Percentiles rank a stretch among this genome's conserved stretches.
Evolutionary conservation across 2,113 vertebrate species (phyloP).

Genomic region (Microcebus ravelobensis): DNA sequence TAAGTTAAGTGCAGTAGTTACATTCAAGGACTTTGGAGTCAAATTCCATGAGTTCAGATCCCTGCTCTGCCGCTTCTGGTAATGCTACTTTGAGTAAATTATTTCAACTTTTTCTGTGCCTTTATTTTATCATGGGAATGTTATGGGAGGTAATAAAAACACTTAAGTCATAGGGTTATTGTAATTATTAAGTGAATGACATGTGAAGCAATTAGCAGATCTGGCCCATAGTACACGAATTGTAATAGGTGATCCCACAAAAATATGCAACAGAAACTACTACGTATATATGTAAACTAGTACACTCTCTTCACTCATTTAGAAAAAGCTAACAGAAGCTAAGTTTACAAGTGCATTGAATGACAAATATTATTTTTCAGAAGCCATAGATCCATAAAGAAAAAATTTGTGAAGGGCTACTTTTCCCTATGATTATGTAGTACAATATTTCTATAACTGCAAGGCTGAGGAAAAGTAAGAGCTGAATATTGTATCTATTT

Average conservation of each 20-base stretch:
- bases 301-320: not conserved
- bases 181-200: not conserved
- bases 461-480: not conserved
- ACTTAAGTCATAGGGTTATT: not conserved
- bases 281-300: not conserved
- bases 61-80: not conserved
- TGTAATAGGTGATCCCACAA: not conserved
- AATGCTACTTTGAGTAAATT: conserved; percentile 5
- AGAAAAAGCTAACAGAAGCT: not conserved
- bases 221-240: not conserved
- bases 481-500: not conserved
- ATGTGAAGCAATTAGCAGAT: not conserved
- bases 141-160: not conserved
- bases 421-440: not conserved
- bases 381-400: not conserved
- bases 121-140: not conserved
- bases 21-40: not conserved
- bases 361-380: conserved; percentile 25
- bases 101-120: not conserved
- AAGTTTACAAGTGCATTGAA: conserved; percentile 18
- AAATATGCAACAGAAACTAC: not conserved
- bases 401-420: not conserved
- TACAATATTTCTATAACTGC: not conserved
- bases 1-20: not conserved
- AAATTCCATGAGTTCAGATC: conserved; percentile 19